These are phyloP conservation scores for Lampris incognitus DNA, from an alignment of 2,113 vertebrate genomes.

Conservation along the genomic window DNA sequence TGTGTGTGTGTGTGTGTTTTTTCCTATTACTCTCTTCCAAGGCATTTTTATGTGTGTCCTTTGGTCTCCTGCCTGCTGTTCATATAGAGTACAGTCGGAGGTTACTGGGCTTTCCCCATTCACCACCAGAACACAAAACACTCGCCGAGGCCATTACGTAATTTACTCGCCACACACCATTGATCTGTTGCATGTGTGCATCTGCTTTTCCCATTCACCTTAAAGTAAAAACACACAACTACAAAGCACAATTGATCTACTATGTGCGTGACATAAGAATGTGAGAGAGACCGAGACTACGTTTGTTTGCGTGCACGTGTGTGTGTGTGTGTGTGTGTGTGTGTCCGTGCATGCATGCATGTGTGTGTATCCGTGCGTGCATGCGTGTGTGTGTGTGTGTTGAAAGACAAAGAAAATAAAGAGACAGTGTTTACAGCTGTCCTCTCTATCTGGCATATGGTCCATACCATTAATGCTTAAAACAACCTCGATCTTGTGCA, in stretches of 20 bases:
- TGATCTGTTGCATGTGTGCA: constrained; percentile 46
- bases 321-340: neutral
- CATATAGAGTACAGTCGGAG: constrained; percentile 65
- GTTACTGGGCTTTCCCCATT: constrained; percentile 78
- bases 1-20: constrained; percentile 38
- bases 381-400: constrained; percentile 3
- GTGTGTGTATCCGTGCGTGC: neutral
- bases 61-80: constrained; percentile 68
- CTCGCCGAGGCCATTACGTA: constrained; percentile 50
- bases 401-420: neutral
- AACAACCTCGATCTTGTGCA: neutral
- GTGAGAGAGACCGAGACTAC: neutral
- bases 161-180: constrained; percentile 47
- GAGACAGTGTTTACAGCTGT: constrained; percentile 15
- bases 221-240: constrained; percentile 15
- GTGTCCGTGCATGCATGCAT: neutral
- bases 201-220: constrained; percentile 36
- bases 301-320: neutral
- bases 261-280: constrained; percentile 4
- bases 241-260: constrained; percentile 17
- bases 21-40: constrained; percentile 50
- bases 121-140: constrained; percentile 72
- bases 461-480: neutral
- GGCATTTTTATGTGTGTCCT: constrained; percentile 44
- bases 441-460: constrained; percentile 6